Percentiles rank a stretch among this genome's conserved stretches.
Evolutionary conservation across 2,888 invertebrate genomes (phyloP).

Genomic region (Galeruca laticollis): DNA sequence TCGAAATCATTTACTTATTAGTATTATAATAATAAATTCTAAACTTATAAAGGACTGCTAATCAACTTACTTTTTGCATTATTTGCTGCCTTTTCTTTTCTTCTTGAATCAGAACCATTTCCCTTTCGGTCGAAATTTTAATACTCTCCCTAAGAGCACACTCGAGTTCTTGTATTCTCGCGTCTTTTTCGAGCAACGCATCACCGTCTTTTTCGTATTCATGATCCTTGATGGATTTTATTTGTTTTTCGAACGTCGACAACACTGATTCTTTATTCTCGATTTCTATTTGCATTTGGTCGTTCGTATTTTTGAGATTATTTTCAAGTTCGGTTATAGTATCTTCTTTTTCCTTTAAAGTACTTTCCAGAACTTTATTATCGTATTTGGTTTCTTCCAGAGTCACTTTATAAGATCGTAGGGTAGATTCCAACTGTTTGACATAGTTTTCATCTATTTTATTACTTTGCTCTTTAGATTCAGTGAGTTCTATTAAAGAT

Average conservation of each 20-base stretch:
- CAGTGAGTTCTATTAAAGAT: slow-evolving; percentile 49
- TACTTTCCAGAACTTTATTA: slow-evolving; percentile 53
- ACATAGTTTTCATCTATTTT: slow-evolving; percentile 54
- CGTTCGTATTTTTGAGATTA: slow-evolving; percentile 49
- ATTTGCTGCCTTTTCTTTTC: slow-evolving; percentile 74
- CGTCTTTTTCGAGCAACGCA: slow-evolving; percentile 69
- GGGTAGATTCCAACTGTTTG: slow-evolving; percentile 68
- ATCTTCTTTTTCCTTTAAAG: slow-evolving; percentile 54
- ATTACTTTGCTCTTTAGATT: slow-evolving; percentile 8
- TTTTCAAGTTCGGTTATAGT: slow-evolving; percentile 51
- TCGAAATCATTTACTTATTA: slow-evolving; percentile 3
- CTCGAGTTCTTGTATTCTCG: slow-evolving; percentile 81
- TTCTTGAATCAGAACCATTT: slow-evolving; percentile 75
- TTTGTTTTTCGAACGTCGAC: slow-evolving; percentile 43
- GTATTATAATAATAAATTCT: background rate
- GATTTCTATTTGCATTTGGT: slow-evolving; percentile 40
- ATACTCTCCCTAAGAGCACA: slow-evolving; percentile 87
- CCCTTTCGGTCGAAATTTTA: slow-evolving; percentile 77
- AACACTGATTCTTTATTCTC: slow-evolving; percentile 37
- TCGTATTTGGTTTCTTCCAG: slow-evolving; percentile 69
- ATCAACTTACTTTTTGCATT: slow-evolving; percentile 73
- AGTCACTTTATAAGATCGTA: slow-evolving; percentile 70
- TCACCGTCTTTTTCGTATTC: slow-evolving; percentile 50
- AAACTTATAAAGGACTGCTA: background rate
- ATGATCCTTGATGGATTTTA: slow-evolving; percentile 64